These are phyloP conservation scores for Mactromeris polynyma DNA, from an alignment of 2,888 invertebrate species.

Conservation along the genomic window DNA sequence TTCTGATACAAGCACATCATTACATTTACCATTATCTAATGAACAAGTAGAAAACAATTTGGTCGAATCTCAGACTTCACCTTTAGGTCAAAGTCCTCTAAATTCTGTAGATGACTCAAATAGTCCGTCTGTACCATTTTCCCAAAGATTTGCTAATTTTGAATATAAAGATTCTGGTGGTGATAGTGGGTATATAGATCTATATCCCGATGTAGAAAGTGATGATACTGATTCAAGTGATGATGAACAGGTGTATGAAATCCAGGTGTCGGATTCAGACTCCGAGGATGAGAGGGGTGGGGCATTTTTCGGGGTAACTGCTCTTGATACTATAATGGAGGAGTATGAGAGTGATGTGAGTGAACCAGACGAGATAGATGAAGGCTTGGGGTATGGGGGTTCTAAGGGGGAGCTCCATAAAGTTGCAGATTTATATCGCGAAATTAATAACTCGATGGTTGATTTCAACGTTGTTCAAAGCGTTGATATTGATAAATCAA, in stretches of 20 bases:
- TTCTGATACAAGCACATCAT: slow-evolving; percentile 30
- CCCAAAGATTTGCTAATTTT: slow-evolving; percentile 69
- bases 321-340: slow-evolving; percentile 82
- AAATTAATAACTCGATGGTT: slow-evolving; percentile 78
- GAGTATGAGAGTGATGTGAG: slow-evolving; percentile 72
- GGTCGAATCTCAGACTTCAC: slow-evolving; percentile 5
- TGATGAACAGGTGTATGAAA: slow-evolving; percentile 77
- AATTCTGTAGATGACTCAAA: neutral
- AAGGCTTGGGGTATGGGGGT: slow-evolving; percentile 19
- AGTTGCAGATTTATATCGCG: slow-evolving; percentile 75
- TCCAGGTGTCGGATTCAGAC: slow-evolving; percentile 61
- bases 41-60: neutral
- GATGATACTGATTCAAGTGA: slow-evolving; percentile 68
- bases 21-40: slow-evolving; percentile 5
- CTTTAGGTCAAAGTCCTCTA: slow-evolving; percentile 7
- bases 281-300: slow-evolving; percentile 60
- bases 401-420: slow-evolving; percentile 58
- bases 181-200: slow-evolving; percentile 66
- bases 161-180: slow-evolving; percentile 73
- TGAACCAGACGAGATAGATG: slow-evolving; percentile 7
- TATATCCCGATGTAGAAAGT: slow-evolving; percentile 66
- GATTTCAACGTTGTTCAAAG: slow-evolving; percentile 30
- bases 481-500: neutral
- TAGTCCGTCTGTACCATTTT: slow-evolving; percentile 51
- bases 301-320: slow-evolving; percentile 62